These are phyloP conservation scores for Drosophila cognata DNA, from an alignment of 2,888 invertebrate genomes.

Conservation along the genomic window DNA sequence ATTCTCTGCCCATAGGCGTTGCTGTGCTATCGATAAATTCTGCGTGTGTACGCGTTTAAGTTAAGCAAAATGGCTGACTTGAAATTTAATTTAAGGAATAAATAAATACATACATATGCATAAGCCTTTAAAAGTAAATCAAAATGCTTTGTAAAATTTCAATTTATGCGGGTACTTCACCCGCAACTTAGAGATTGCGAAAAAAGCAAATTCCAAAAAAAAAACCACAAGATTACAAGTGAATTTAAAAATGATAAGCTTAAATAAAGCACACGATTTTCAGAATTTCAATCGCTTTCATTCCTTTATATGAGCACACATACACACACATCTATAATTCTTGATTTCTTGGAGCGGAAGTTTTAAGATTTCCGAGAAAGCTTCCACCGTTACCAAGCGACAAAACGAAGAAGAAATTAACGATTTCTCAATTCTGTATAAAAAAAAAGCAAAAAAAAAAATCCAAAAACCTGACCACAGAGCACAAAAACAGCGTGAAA, in stretches of 20 bases:
- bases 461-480: constrained; percentile 53
- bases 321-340: neutral
- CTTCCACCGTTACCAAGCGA: constrained; percentile 22
- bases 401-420: constrained; percentile 21
- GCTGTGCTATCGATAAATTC: constrained; percentile 25
- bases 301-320: neutral
- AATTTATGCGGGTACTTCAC: no score
- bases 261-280: neutral
- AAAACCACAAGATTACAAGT: neutral
- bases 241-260: neutral
- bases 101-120: neutral
- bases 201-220: neutral
- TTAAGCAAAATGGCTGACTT: constrained; percentile 34
- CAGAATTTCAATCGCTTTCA: neutral
- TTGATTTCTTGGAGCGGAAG: constrained; percentile 27
- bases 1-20: constrained; percentile 17
- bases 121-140: neutral
- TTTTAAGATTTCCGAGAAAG: constrained; percentile 30
- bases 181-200: neutral
- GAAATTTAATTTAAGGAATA: constrained; percentile 12
- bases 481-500: constrained; percentile 36
- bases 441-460: constrained; percentile 10
- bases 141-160: neutral
- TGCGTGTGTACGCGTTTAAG: neutral
- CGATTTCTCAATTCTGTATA: constrained; percentile 40